Percentiles rank a stretch among this genome's conserved stretches.
phyloP scores from a whole-genome alignment of 2,797 vertebrate genomes.

The Synanceia verrucosa region DNA sequence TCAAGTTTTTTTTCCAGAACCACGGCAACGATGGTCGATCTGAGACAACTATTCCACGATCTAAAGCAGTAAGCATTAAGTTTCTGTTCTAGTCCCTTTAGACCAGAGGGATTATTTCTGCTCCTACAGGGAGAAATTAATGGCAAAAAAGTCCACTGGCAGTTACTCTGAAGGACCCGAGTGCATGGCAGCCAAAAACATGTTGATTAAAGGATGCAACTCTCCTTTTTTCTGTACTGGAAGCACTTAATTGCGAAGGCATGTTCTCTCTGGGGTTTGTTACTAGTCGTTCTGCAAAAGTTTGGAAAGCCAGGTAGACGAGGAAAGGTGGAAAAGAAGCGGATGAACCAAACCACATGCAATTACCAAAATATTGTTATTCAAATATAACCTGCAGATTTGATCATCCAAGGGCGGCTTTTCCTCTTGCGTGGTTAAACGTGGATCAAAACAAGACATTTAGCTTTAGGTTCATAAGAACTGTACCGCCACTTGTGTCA shows the following conservation, averaged over 20 bases:
- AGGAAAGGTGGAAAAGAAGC: neutral
- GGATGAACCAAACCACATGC: conserved; percentile 5
- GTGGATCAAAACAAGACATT: conserved; percentile 35
- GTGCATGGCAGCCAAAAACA: conserved; percentile 16
- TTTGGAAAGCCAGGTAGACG: conserved; percentile 19
- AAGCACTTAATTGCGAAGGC: conserved; percentile 28
- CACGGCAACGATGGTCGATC: neutral
- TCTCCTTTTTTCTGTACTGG: conserved; percentile 22
- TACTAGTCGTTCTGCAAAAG: no score
- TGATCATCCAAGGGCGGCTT: conserved; percentile 18
- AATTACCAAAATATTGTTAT: no score
- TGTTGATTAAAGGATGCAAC: conserved; percentile 46
- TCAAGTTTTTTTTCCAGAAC: neutral
- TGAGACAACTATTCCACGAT: neutral
- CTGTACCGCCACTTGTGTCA: conserved; percentile 47
- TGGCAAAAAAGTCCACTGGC: conserved; percentile 14
- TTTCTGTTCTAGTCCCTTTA: neutral
- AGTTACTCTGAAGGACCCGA: conserved; percentile 14
- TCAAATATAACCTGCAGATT: conserved; percentile 29
- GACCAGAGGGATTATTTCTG: neutral
- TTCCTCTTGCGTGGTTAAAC: conserved; percentile 35
- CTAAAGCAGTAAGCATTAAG: neutral
- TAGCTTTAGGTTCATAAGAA: conserved; percentile 40
- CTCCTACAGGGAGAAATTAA: conserved; percentile 16
- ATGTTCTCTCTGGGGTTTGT: conserved; percentile 8